Evolutionary conservation across 2,888 invertebrate genomes (phyloP).

Genomic region (Perizoma flavofasciatum): DNA sequence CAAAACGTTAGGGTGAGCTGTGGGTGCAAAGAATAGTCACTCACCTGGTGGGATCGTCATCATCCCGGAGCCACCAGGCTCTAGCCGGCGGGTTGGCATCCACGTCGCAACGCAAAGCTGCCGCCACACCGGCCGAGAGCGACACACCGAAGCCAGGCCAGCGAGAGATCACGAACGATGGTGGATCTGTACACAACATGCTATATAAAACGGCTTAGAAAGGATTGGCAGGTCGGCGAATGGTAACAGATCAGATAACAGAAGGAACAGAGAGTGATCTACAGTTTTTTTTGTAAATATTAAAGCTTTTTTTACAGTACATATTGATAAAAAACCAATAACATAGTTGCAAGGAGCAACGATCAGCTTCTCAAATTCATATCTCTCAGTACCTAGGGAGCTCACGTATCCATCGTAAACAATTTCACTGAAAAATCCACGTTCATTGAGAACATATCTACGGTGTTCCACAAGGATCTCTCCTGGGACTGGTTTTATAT

Average conservation of each 20-base stretch:
- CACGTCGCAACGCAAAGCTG: constrained; percentile 95
- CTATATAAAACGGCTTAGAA: too few species aligned
- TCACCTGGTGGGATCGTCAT: constrained; percentile 80
- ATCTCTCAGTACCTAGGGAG: constrained; percentile 2
- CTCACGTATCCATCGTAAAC: constrained; percentile 23
- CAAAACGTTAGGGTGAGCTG: constrained; percentile 50
- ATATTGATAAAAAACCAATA: too few species aligned
- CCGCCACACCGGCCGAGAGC: constrained; percentile 93
- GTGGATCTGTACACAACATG: constrained; percentile 87
- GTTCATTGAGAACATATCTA: constrained; percentile 2
- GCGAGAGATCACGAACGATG: constrained; percentile 95
- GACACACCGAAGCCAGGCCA: constrained; percentile 97
- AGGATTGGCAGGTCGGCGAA: too few species aligned
- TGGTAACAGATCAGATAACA: too few species aligned
- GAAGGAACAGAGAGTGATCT: too few species aligned
- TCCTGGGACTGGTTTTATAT: constrained; percentile 27
- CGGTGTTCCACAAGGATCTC: constrained; percentile 27
- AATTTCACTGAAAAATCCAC: constrained; percentile 20
- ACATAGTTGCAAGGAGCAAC: too few species aligned
- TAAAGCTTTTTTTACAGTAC: too few species aligned
- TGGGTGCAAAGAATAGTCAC: constrained; percentile 37
- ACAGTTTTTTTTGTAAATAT: too few species aligned
- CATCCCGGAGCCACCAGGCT: constrained; percentile 91
- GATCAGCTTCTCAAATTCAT: not conserved
- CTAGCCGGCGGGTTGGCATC: constrained; percentile 95